phyloP scores from a whole-genome alignment of 30 jellyfish, hydroid and myxozoan genomes.

The Hydractinia symbiolongicarpus region DNA sequence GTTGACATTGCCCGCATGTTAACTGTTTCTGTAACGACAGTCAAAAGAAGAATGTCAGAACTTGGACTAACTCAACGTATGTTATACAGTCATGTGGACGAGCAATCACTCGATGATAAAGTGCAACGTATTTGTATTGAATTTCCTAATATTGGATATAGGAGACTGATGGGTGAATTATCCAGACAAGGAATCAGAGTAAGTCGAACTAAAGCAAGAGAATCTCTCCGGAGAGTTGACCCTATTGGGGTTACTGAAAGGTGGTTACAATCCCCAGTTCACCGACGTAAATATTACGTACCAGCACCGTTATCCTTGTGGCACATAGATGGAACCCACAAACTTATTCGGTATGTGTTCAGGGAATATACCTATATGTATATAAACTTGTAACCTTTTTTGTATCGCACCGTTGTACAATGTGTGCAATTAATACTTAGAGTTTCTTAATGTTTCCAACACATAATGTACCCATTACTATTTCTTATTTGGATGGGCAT shows the following conservation, averaged over 20 bases:
- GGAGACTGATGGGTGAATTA: constrained; percentile 6
- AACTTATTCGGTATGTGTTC: neutral
- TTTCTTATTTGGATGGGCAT: neutral
- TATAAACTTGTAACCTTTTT: neutral
- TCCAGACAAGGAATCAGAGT: constrained; percentile 8
- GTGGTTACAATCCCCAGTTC: neutral
- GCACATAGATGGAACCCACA: constrained; percentile 6
- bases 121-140: neutral
- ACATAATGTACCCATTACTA: too few species aligned
- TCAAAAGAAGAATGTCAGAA: constrained; percentile 12
- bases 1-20: neutral
- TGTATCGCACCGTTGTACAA: neutral
- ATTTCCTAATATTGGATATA: neutral
- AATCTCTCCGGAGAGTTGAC: constrained; percentile 2
- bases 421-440: neutral
- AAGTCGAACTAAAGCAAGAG: neutral
- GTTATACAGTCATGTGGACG: neutral
- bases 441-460: too few species aligned
- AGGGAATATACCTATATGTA: neutral
- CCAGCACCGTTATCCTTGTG: neutral
- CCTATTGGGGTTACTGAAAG: neutral
- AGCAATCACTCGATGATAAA: neutral
- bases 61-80: neutral
- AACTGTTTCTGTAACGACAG: neutral
- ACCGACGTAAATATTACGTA: too few species aligned